Evolutionary conservation across 2,113 vertebrate species (phyloP).

Genomic region (Steatornis caripensis): DNA sequence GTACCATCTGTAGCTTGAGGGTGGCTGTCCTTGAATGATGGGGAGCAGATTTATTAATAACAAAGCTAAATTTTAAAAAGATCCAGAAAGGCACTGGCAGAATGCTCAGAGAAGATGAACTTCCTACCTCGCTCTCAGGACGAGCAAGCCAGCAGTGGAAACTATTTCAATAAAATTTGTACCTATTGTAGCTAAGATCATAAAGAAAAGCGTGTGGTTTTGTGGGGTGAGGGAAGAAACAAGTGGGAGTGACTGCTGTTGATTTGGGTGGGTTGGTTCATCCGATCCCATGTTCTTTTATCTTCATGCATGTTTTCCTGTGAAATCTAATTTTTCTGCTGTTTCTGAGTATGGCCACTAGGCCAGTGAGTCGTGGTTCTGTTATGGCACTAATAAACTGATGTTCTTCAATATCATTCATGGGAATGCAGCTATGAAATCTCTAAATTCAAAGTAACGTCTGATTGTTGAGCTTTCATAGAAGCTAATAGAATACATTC

Average conservation of each 20-base stretch:
- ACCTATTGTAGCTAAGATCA: not conserved
- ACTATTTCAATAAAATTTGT: not conserved
- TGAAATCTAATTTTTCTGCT: not conserved
- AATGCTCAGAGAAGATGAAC: not conserved
- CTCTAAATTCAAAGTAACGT: fast-evolving
- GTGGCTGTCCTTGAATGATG: not conserved
- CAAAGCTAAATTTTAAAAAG: not conserved
- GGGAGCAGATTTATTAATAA: not conserved
- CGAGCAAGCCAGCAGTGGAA: not conserved
- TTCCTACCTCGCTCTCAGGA: not conserved
- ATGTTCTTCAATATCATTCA: not conserved
- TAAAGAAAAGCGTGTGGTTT: not conserved
- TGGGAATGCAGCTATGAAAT: not conserved
- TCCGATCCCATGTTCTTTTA: not conserved
- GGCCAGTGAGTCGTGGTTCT: not conserved
- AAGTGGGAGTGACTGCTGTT: not conserved
- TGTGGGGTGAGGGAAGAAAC: not conserved
- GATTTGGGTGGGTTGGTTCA: not conserved
- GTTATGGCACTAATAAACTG: not conserved
- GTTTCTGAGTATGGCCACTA: not conserved
- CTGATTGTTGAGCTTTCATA: not conserved
- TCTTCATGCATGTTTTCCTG: not conserved
- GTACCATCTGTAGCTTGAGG: not conserved
- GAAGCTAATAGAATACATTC: not conserved
- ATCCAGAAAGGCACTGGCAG: not conserved